Base-by-base conservation (phyloP, 2,113 vertebrate species). In the Notarius quadriscutis region DNA sequence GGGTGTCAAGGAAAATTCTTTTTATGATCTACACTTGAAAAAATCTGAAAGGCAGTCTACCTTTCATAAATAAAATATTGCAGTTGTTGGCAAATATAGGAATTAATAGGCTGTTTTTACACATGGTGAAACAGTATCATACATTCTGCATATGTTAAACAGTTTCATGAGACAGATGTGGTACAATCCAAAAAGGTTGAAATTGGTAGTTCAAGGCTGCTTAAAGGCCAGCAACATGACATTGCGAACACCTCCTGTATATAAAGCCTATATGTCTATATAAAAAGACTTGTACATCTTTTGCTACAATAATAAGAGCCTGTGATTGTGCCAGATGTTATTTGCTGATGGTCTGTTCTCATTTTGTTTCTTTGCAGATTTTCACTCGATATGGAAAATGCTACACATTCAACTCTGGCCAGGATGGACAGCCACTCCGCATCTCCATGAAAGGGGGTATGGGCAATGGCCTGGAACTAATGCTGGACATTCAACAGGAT, bases 401-500 rank as follows among this genome's bases (percentile, higher is more conserved):
- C 94, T 99, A 99, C 95, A 99, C 97, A 0, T 99, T 99, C 92
- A 99, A 99, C 30, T 97, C 97, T 0, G 98, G 98, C 63, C 95
- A 96, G 91, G 97, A 99, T 10, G 97, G 97, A 84, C 95, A 96
- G 87, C 96, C 97, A 0, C 94, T 97, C 83, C 93, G 96, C 90
- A 95, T 98, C 90, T 99, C 97, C 81, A 97, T 97, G 95, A 99
- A 99, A 91, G 98, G 98, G 0, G 98, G 98, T 50, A 99, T 97
- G 5, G 98, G 98, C 4, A 99, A 99, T 0, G 98, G 98, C 72
- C 95, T 99, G 94, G 98, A 99, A 93, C 96, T 99, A 93, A 99
- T 99, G 98, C 90, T 99, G 93, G 98, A 99, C 89, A 99, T 99
- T 87, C 98, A 99, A 92, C 98, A 99, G 93, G 98, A 99, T 5